These are phyloP conservation scores for Poecilia wingei DNA, from an alignment of 2,797 vertebrate species.

Conservation along the genomic window DNA sequence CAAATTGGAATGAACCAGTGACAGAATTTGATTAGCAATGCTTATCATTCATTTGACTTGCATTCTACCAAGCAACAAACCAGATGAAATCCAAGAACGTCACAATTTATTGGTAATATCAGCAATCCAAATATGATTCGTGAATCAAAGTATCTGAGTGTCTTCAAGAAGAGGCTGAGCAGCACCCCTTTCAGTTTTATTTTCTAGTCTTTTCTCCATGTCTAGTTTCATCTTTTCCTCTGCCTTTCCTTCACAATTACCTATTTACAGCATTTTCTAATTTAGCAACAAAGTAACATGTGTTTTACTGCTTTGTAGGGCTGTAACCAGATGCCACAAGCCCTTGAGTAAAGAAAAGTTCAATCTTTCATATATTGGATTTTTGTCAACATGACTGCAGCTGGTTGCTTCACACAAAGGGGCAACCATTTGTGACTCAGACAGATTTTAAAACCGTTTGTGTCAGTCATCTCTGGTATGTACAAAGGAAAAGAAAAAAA, in stretches of 20 bases:
- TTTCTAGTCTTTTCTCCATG: neutral
- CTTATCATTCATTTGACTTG: slow-evolving; percentile 47
- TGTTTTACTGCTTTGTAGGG: neutral
- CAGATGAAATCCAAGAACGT: slow-evolving; percentile 64
- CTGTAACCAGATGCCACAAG: neutral
- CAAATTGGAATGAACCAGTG: slow-evolving; percentile 53
- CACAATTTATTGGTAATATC: slow-evolving; percentile 50
- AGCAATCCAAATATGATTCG: slow-evolving; percentile 51
- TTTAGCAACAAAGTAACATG: neutral
- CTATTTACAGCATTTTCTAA: neutral
- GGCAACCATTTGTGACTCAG: neutral
- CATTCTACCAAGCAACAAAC: slow-evolving; percentile 51
- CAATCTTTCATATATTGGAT: neutral
- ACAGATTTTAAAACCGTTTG: neutral
- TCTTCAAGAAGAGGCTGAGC: slow-evolving; percentile 1
- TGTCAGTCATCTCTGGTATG: neutral
- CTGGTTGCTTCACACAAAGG: neutral
- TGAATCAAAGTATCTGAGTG: slow-evolving; percentile 49
- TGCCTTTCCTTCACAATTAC: neutral
- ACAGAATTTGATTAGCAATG: slow-evolving; percentile 41
- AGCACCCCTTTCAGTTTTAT: neutral
- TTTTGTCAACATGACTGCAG: neutral
- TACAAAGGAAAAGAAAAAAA: neutral
- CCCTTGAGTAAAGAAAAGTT: neutral
- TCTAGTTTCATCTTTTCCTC: neutral